phyloP scores from a whole-genome alignment of 2,797 vertebrate genomes.

The Apogon hyalosoma region DNA sequence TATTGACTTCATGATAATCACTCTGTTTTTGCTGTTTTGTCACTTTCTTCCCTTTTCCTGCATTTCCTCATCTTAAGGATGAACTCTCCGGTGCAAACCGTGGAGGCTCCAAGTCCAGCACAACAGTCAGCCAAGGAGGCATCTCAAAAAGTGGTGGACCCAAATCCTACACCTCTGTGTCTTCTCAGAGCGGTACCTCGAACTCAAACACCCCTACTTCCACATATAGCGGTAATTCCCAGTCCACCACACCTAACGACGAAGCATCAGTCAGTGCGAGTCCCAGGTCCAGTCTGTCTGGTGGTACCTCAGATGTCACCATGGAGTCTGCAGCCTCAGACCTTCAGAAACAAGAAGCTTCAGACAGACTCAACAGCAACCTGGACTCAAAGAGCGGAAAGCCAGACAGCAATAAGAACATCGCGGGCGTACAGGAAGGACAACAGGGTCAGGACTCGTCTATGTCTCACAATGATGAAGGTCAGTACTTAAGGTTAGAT shows the following conservation, averaged over 20 bases:
- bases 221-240: conserved; percentile 10
- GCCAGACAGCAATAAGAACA: conserved; percentile 86
- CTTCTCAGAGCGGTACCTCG: conserved; percentile 43
- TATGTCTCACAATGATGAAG: conserved; percentile 29
- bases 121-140: conserved; percentile 47
- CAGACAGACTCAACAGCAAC: conserved; percentile 82
- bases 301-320: conserved; percentile 80
- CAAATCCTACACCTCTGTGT: conserved; percentile 41
- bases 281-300: conserved; percentile 50
- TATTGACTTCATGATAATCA: not conserved
- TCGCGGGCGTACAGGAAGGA: conserved; percentile 81
- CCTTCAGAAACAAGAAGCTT: conserved; percentile 62
- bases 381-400: conserved; percentile 80
- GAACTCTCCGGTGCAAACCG: conserved; percentile 87
- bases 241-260: conserved; percentile 29
- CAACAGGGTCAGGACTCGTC: conserved; percentile 51
- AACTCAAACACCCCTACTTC: conserved; percentile 45
- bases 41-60: not conserved
- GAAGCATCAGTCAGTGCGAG: conserved; percentile 63
- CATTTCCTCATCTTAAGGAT: conserved; percentile 84
- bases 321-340: conserved; percentile 77
- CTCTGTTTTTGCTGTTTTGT: not conserved
- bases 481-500: conserved; percentile 17
- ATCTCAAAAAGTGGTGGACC: conserved; percentile 48
- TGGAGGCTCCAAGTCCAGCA: conserved; percentile 78